A percentile compares a stretch with the other conserved stretches of the same genome.
Evolutionary conservation across 2,797 vertebrate species (phyloP).

Genomic region (Sibirionetta formosa): DNA sequence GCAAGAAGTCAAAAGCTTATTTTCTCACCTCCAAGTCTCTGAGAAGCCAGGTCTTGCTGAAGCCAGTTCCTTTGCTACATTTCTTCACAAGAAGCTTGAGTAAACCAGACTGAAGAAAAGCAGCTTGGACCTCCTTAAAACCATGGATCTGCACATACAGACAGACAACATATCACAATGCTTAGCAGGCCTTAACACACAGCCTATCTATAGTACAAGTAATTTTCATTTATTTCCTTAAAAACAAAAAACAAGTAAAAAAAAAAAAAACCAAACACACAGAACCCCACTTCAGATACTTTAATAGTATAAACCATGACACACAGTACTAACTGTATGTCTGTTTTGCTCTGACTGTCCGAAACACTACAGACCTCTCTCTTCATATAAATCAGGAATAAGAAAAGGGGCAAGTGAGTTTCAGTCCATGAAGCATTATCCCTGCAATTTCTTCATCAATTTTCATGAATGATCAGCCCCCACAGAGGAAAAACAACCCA

Average conservation of each 20-base stretch:
- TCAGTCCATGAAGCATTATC: background rate
- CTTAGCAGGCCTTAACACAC: background rate
- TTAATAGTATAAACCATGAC: background rate
- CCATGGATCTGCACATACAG: slow-evolving; percentile 87
- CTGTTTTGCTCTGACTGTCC: background rate
- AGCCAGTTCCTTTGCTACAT: slow-evolving; percentile 97
- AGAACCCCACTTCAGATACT: background rate
- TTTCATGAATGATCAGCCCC: background rate
- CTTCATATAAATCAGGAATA: background rate
- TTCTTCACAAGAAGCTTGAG: slow-evolving; percentile 95
- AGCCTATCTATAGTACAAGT: background rate
- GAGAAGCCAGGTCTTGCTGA: slow-evolving; percentile 98
- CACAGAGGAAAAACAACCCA: background rate
- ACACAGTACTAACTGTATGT: background rate
- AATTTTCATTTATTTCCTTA: background rate
- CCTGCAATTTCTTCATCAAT: background rate
- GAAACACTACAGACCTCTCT: background rate
- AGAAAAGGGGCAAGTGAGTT: background rate
- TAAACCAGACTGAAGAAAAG: slow-evolving; percentile 91
- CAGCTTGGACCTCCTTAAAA: slow-evolving; percentile 89
- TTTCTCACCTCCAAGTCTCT: slow-evolving; percentile 91
- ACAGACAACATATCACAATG: background rate
- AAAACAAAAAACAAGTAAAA: background rate
- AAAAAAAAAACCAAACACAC: background rate
- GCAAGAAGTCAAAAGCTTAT: background rate